Base-by-base conservation (phyloP, 2,888 invertebrate genomes). In the Elegia similella region DNA sequence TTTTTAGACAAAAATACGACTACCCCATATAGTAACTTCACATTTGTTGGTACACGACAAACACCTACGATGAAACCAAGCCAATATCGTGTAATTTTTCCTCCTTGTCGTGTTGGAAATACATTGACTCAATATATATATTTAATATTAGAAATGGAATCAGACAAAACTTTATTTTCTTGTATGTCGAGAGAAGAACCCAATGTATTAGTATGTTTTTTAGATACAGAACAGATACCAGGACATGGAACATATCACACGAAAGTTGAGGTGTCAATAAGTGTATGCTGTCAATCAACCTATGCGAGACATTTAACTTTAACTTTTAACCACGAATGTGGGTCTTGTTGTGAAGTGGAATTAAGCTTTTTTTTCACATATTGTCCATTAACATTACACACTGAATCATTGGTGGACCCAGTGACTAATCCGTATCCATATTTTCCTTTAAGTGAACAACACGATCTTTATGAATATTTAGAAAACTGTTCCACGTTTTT, bases 1-100 rank as follows among this genome's bases (percentile, higher is more conserved):
- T 90, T 80, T 76, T 69, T 91, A 34, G 88, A 88, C 61, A 88
- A 86, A 66, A 70, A 82, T 50, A 78, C 84, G 82, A 76, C 76
- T 17, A 73, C 75, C 55, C 87, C 90, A 0, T 91, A 85, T 65
- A 80, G 72, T 57, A 89, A 91, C 70, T 75, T 91, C 59, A 88
- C 86, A 44, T 90, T 91, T 69, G 59, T 72, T 62, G 91, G 90
- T 55, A 78, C 67, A 70, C 73, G 76, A 43, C 75, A 79, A 67
- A 71, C 75, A 6, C 80, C 84, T 30, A 56, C 61, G 30, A 82
- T 91, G 78, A 75, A 59, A 47, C 74, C 88, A 1, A 82, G 78
- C 69, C 69, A 64, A 13, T 68, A 78, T 57, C 72, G 79, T 62
- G 72, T 91, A 55, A 78, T 87, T 69, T 88, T 88, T 68, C 85